These are phyloP conservation scores for Podarcis siculus DNA, from an alignment of 2,797 vertebrate genomes.

Conservation along the genomic window DNA sequence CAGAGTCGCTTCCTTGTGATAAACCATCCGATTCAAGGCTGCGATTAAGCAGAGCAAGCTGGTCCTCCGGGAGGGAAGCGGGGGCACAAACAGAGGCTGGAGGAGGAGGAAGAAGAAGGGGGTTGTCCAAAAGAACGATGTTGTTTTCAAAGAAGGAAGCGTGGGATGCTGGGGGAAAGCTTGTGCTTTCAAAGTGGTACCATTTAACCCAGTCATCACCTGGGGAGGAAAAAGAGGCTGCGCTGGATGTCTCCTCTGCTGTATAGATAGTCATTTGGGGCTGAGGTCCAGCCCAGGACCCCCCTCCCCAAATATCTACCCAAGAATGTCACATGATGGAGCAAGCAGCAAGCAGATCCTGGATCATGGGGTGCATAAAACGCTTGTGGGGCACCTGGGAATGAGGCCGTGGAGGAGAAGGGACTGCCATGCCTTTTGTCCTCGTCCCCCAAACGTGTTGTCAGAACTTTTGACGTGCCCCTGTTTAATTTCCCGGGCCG, in stretches of 20 bases:
- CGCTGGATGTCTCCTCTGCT: background rate
- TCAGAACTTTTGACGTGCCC: background rate
- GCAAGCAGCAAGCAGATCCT: background rate
- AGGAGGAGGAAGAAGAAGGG: background rate
- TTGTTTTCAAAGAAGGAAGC: background rate
- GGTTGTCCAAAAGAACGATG: too few relatives aligned
- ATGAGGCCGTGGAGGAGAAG: background rate
- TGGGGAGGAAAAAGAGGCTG: rapidly evolving
- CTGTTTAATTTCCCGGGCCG: background rate
- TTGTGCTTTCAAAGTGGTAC: background rate
- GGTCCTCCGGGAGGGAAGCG: background rate
- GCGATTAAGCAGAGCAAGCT: background rate
- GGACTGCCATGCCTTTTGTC: background rate
- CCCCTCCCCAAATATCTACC: too few relatives aligned
- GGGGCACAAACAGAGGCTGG: background rate
- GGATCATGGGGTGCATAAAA: background rate
- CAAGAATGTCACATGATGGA: background rate
- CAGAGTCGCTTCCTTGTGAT: conserved; percentile 61
- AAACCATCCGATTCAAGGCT: conserved; percentile 50
- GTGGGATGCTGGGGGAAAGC: too few relatives aligned
- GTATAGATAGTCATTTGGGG: too few relatives aligned
- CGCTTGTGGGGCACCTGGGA: too few relatives aligned
- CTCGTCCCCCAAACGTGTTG: background rate
- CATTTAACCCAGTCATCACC: too few relatives aligned
- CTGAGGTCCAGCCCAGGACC: too few relatives aligned